A percentile compares a stretch with the other conserved stretches of the same genome.
phyloP scores from a whole-genome alignment of 2,797 vertebrate species.

The Antrozous pallidus region DNA sequence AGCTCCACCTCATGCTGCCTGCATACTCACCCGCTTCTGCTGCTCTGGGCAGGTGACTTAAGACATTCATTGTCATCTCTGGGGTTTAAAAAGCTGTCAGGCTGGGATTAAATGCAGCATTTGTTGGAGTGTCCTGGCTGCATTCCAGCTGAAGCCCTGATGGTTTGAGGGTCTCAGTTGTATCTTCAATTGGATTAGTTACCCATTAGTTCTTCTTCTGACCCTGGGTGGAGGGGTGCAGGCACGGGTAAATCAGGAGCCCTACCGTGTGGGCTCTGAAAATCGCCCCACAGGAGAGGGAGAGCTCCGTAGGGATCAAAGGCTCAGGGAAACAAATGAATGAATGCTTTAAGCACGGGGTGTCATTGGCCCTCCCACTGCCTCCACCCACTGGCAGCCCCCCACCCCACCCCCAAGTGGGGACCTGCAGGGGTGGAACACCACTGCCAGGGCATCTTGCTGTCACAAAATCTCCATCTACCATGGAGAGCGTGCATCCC shows the following conservation, averaged over 20 bases:
- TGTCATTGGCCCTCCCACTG: not conserved
- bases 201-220: slow-evolving; percentile 4
- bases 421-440: not conserved
- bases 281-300: not conserved
- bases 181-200: slow-evolving; percentile 14
- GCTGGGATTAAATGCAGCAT: not conserved
- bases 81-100: not conserved
- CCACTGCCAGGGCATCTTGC: not conserved
- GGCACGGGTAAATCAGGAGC: not conserved
- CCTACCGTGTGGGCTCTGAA: not conserved
- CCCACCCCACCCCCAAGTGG: not conserved
- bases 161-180: not conserved
- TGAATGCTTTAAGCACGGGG: not conserved
- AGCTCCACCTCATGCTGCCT: fast-evolving
- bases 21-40: not conserved
- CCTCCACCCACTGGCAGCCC: not conserved
- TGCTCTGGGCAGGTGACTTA: not conserved
- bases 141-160: slow-evolving; percentile 5
- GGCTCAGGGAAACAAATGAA: not conserved
- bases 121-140: not conserved
- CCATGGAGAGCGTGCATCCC: not conserved
- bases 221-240: not conserved
- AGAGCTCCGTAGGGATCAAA: slow-evolving; percentile 9
- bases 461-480: not conserved
- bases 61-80: not conserved